Evolutionary conservation across 2,113 vertebrate genomes (phyloP).

Genomic region (Cephalopholis sonnerati): DNA sequence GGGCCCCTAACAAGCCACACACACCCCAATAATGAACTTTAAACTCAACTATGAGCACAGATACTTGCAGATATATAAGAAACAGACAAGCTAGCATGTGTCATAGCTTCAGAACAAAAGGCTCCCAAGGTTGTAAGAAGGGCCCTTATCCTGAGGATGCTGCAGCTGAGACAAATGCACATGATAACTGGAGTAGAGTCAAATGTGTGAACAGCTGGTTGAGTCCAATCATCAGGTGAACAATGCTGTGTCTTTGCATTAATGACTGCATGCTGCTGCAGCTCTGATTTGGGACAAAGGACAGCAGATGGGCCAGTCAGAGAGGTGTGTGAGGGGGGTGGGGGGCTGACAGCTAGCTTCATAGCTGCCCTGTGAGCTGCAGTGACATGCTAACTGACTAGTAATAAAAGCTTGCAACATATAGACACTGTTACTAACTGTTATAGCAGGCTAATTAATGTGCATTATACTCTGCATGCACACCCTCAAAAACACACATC

Average conservation of each 20-base stretch:
- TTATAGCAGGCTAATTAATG: neutral
- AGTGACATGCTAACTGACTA: neutral
- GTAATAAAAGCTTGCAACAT: neutral
- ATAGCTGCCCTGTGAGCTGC: neutral
- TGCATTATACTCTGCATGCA: neutral
- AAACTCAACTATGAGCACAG: fast-evolving
- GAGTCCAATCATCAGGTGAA: no score
- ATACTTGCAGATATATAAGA: neutral
- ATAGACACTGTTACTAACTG: neutral
- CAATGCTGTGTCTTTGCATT: neutral
- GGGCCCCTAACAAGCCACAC: neutral
- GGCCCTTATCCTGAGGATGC: neutral
- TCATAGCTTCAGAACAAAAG: conserved; percentile 12
- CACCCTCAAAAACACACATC: neutral
- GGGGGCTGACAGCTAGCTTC: conserved; percentile 23
- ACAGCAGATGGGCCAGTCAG: conserved; percentile 58
- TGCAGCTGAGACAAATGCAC: neutral
- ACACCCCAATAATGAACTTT: no score
- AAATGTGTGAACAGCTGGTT: neutral
- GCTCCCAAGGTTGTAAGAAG: neutral
- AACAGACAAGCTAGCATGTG: neutral
- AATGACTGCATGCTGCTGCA: neutral
- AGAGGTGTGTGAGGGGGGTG: conserved; percentile 1
- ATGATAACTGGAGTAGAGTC: neutral
- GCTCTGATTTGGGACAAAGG: conserved; percentile 65